A percentile compares a stretch with the other conserved stretches of the same genome.
phyloP scores from a whole-genome alignment of 2,888 invertebrate species.

The Eupeodes luniger region DNA sequence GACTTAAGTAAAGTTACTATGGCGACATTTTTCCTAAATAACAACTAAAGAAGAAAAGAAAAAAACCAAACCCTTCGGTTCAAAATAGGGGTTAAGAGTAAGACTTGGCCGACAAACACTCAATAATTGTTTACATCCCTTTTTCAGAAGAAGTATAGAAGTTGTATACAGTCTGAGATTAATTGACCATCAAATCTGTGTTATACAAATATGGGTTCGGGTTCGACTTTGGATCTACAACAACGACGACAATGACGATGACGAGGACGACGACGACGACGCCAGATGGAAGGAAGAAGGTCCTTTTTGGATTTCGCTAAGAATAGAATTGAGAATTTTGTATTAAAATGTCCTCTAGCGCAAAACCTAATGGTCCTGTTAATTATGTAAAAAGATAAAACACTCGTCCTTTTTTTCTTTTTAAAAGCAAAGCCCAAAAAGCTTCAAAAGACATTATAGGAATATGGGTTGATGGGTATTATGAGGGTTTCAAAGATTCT shows the following conservation, averaged over 20 bases:
- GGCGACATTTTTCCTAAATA: not conserved
- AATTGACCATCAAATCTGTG: conserved; percentile 57
- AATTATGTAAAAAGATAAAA: conserved; percentile 41
- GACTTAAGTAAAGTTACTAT: not conserved
- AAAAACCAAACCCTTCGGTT: not conserved
- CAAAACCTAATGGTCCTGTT: conserved; percentile 52
- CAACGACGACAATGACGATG: not conserved
- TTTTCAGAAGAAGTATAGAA: not conserved
- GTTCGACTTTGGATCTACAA: not conserved
- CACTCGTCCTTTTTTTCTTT: not conserved
- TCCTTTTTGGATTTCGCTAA: conserved; percentile 19
- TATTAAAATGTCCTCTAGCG: not conserved
- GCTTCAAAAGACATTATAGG: no score
- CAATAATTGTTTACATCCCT: conserved; percentile 50
- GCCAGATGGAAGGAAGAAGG: no score
- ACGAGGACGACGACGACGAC: not conserved
- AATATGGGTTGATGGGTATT: not conserved
- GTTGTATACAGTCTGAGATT: conserved; percentile 16
- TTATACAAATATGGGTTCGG: not conserved
- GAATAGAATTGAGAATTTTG: not conserved
- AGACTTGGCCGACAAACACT: conserved; percentile 6
- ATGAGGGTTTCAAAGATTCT: conserved; percentile 6
- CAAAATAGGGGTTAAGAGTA: not conserved
- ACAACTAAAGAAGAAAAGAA: not conserved
- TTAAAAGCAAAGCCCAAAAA: not conserved